Percentiles rank a stretch among this genome's conserved stretches.
phyloP scores from a whole-genome alignment of 2,888 invertebrate genomes.

The Petrolisthes cinctipes region DNA sequence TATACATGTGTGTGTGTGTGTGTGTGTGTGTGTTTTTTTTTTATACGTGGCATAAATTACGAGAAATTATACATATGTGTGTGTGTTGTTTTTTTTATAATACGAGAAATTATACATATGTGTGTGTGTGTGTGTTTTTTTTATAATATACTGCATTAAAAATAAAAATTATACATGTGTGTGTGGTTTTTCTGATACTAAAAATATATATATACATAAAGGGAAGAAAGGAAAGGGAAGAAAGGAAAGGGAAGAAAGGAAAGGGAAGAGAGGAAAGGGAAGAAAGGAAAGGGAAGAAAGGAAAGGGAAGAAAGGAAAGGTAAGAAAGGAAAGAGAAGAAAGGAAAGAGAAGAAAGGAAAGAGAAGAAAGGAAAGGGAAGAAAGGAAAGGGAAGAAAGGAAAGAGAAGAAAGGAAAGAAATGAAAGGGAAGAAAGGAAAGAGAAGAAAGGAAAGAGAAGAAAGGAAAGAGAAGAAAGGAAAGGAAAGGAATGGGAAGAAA shows the following conservation, averaged over 20 bases:
- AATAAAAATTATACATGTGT: too few relatives aligned
- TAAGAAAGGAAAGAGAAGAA: neutral
- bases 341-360: neutral
- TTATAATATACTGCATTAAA: neutral
- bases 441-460: neutral
- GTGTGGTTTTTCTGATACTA: too few relatives aligned
- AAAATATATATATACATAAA: neutral
- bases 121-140: neutral
- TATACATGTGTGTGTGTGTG: too few relatives aligned
- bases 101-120: too few relatives aligned
- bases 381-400: constrained; percentile 8
- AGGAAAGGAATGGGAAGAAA: neutral
- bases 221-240: neutral
- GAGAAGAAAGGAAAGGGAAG: neutral
- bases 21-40: too few relatives aligned
- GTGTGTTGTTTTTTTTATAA: too few relatives aligned
- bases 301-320: neutral
- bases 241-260: neutral
- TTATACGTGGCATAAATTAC: too few relatives aligned
- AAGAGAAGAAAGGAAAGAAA: neutral
- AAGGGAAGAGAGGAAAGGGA: neutral
- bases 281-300: neutral
- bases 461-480: neutral
- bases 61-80: neutral
- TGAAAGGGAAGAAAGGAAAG: neutral